Conservation (phyloP, 2,888 invertebrate genomes). For the Parnassius mnemosyne region DNA sequence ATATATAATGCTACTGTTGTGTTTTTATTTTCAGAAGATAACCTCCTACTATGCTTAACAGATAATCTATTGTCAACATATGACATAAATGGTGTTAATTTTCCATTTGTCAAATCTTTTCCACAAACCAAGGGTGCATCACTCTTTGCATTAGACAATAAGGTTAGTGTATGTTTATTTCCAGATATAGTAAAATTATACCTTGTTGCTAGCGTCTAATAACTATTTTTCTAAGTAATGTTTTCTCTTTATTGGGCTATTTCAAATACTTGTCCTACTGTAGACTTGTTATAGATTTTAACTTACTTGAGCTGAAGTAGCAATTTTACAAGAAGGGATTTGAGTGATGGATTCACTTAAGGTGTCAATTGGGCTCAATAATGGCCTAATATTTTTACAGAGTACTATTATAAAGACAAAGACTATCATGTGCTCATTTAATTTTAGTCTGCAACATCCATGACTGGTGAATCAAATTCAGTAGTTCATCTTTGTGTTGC, state of each 20-base stretch:
- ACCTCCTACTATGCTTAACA: constrained; percentile 77
- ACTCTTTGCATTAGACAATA: constrained; percentile 90
- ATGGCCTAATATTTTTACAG: too few species aligned
- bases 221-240: too few species aligned
- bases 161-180: constrained; percentile 58
- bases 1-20: not conserved
- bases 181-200: too few species aligned
- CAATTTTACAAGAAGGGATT: too few species aligned
- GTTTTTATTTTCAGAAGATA: constrained; percentile 64
- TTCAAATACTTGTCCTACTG: too few species aligned
- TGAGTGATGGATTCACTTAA: too few species aligned
- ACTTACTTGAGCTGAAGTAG: too few species aligned
- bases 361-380: too few species aligned
- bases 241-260: too few species aligned
- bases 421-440: constrained; percentile 5
- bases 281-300: not conserved
- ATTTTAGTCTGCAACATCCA: constrained; percentile 62
- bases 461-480: constrained; percentile 86
- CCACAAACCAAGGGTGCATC: constrained; percentile 93
- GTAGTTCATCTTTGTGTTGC: constrained; percentile 93
- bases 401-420: too few species aligned
- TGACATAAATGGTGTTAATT: constrained; percentile 89
- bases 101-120: constrained; percentile 88
- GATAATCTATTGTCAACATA: constrained; percentile 91
- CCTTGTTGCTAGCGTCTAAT: too few species aligned